Conservation (phyloP, 2,113 vertebrate species). For the Mormoops blainvillei region DNA sequence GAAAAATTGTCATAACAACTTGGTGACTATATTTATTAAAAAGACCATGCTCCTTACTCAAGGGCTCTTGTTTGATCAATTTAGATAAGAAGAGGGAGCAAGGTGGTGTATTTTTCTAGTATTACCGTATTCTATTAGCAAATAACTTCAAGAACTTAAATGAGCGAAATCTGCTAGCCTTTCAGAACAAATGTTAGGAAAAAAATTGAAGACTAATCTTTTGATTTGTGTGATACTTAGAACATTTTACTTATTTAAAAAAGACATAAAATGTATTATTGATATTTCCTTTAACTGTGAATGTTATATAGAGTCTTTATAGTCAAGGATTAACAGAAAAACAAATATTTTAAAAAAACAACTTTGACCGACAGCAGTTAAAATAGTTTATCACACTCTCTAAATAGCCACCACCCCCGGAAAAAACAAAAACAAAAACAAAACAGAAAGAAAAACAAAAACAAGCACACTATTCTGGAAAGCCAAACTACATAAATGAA, state of each 20-base stretch:
- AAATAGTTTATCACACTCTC: background rate
- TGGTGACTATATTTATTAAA: background rate
- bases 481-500: background rate
- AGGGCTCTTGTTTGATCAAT: background rate
- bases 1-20: background rate
- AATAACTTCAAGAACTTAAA: background rate
- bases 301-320: background rate
- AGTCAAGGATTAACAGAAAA: background rate
- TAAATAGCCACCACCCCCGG: rapidly evolving
- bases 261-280: background rate
- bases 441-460: no score
- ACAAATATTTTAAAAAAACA: background rate
- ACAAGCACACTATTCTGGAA: no score
- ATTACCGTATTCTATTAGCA: background rate
- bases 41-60: background rate
- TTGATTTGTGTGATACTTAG: background rate
- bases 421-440: no score
- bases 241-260: background rate
- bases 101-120: background rate
- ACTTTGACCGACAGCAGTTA: background rate
- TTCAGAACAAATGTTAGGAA: background rate
- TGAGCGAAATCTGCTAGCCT: background rate
- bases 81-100: background rate
- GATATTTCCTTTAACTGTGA: background rate
- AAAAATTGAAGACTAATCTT: background rate